Percentiles rank a stretch among this genome's conserved stretches.
phyloP scores from a whole-genome alignment of 2,888 invertebrate genomes.

The Neoaliturus tenellus region DNA sequence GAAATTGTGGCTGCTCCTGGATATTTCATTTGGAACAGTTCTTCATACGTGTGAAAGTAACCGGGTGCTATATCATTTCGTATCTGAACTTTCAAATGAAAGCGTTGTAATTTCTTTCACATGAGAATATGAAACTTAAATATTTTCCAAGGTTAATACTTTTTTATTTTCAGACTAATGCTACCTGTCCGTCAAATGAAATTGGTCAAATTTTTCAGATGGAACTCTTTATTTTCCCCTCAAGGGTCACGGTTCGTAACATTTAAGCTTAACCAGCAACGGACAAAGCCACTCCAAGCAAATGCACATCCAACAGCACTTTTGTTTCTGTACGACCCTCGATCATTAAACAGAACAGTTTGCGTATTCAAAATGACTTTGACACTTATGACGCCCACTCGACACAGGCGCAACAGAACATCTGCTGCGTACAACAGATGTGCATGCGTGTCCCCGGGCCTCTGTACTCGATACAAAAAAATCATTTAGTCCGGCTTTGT shows the following conservation, averaged over 20 bases:
- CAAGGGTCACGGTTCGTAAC: no score
- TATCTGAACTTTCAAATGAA: no score
- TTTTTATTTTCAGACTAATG: no score
- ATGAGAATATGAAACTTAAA: no score
- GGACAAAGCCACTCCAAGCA: no score
- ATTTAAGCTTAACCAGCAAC: no score
- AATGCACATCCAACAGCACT: neutral
- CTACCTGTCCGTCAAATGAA: no score
- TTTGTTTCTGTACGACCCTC: neutral
- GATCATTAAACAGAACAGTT: slow-evolving; percentile 16
- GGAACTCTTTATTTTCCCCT: no score
- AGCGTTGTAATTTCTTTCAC: no score
- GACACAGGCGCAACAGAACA: neutral
- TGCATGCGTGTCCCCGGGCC: neutral
- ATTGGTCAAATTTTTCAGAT: no score
- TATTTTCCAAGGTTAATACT: no score
- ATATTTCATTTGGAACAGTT: neutral
- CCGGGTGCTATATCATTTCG: neutral
- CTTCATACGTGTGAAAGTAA: neutral
- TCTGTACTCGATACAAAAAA: slow-evolving; percentile 13
- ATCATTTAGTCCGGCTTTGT: slow-evolving; percentile 16
- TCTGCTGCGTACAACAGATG: slow-evolving; percentile 1
- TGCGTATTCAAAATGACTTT: slow-evolving; percentile 32
- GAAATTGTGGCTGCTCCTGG: neutral
- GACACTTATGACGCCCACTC: slow-evolving; percentile 9